Conservation (phyloP, 2,797 vertebrate species). For the Pantherophis alleghaniensis region DNA sequence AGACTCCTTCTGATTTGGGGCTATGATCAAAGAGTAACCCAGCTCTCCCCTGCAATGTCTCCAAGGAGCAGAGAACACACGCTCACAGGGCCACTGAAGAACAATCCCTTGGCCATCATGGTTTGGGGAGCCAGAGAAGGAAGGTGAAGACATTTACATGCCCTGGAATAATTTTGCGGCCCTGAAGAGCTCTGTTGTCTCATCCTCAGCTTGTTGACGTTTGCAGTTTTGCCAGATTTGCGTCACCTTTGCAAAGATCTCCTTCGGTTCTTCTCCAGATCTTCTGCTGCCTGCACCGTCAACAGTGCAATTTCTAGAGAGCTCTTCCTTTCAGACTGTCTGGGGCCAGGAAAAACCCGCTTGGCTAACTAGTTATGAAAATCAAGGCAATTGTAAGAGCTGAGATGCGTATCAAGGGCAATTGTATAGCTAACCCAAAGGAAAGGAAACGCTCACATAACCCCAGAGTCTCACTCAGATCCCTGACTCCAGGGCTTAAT, state of each 20-base stretch:
- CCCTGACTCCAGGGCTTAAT: constrained; percentile 1
- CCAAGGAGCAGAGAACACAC: not conserved
- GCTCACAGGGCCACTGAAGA: not conserved
- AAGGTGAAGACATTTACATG: not conserved
- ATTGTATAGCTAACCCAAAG: not conserved
- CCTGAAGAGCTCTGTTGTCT: too few species aligned
- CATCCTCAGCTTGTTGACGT: not conserved
- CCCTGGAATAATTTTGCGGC: not conserved
- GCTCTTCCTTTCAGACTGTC: not conserved
- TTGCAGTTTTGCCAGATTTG: not conserved
- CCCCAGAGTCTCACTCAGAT: not conserved
- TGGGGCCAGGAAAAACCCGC: not conserved
- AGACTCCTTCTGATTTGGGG: not conserved
- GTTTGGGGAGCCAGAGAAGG: not conserved
- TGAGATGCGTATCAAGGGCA: not conserved
- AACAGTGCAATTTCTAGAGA: not conserved
- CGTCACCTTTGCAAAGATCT: not conserved
- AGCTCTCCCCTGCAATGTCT: not conserved
- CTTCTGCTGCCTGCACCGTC: not conserved
- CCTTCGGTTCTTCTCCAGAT: not conserved
- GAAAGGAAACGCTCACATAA: not conserved
- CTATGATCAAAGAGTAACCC: not conserved
- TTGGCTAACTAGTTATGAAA: constrained; percentile 27
- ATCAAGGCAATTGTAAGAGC: not conserved
- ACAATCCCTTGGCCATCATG: not conserved